Base-by-base conservation (phyloP, 2,888 invertebrate genomes). In the Epistrophella euchroma region DNA sequence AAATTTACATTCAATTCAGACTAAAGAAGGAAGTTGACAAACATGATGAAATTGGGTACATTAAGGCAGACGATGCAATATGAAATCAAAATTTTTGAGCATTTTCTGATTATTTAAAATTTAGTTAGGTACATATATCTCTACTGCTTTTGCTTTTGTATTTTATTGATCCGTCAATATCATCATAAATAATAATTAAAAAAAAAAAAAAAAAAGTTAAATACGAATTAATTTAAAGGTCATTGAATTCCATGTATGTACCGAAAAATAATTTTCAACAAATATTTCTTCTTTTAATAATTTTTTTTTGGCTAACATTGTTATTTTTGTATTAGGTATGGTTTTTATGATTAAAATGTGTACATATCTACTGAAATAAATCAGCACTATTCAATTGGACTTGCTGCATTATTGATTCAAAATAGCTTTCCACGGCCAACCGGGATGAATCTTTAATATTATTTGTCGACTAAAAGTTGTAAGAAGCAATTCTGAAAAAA, bases 71-170 rank as follows among this genome's bases (percentile, higher is more conserved):
- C 25, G 37, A 77, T 2, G 28, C 56, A 79, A 71, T 56, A 80
- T 72, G 79, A 80, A 72, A 76, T 80, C 68, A 68, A 75, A 52
- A 72, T 62, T 79, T 32, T 75, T 72, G 60, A 72, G 25, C 60
- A 52, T 62, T 80, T 80, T 58, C 70, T 70, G 73, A 56, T 84
- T 84, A 50, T 74, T 78, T 52, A 17, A 47, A 58, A 66, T 47
- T 68, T 68, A 60, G 13, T 13, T 22, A 58, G 60, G 52, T 72
- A n/a, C n/a, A n/a, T n/a, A n/a, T n/a, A n/a, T n/a, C n/a, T n/a
- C 25, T 28, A 47, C 28, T 43, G 71, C 70, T 64, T 74, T 52
- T 52, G 40, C 68, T 56, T 74, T 45, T 17, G 45, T n/a, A n/a
- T n/a, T n/a, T n/a, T n/a, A n/a, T 56, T 19, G 50, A 71, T 60